phyloP scores from a whole-genome alignment of 2,113 vertebrate genomes.

The Lophochroa leadbeateri region DNA sequence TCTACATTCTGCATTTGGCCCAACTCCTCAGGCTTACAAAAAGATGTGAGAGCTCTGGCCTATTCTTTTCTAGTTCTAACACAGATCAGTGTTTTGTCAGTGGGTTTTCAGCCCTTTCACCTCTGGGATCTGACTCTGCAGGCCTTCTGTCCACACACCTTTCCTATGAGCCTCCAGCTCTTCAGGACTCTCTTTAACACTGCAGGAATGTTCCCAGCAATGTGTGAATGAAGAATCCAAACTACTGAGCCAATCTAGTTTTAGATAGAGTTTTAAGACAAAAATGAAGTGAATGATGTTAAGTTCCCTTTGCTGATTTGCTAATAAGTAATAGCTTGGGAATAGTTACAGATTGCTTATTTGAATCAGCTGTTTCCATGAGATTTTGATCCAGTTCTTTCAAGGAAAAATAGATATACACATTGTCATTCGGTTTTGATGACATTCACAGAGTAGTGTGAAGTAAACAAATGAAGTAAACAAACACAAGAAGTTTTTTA shows the following conservation, averaged over 20 bases:
- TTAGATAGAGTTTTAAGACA: not conserved
- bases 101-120: not conserved
- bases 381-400: not conserved
- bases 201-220: not conserved
- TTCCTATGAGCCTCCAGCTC: accelerated
- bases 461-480: slow-evolving; percentile 31
- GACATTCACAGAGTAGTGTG: slow-evolving; percentile 36
- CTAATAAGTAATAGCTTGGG: not conserved
- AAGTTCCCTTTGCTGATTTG: not conserved
- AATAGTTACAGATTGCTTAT: not conserved
- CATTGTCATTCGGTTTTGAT: slow-evolving; percentile 43
- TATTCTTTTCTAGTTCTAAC: not conserved
- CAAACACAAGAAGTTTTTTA: slow-evolving; percentile 30
- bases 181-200: not conserved
- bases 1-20: not conserved
- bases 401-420: not conserved
- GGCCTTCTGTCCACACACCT: not conserved
- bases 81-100: not conserved
- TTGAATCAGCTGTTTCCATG: not conserved
- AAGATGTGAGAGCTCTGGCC: not conserved
- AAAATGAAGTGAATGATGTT: not conserved
- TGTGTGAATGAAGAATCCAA: not conserved
- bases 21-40: not conserved
- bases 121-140: not conserved
- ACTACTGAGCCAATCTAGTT: not conserved